Evolutionary conservation across 2,113 vertebrate genomes (phyloP).

Genomic region (Halcyon malimbica): DNA sequence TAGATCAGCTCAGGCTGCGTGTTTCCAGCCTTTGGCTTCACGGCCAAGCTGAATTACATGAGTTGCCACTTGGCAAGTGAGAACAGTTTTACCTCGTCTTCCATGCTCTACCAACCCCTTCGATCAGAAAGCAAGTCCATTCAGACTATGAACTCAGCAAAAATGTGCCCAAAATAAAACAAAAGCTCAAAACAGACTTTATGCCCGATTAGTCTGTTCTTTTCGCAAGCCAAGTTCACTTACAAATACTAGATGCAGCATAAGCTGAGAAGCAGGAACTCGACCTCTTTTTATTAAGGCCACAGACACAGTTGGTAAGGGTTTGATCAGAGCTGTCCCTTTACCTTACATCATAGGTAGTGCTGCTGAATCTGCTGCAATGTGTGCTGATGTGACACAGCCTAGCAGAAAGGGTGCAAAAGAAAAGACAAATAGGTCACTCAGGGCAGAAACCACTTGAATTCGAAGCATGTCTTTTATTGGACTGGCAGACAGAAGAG

Average conservation of each 20-base stretch:
- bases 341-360: not conserved
- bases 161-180: not conserved
- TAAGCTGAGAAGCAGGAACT: not conserved
- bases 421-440: not conserved
- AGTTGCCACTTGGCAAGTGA: not conserved
- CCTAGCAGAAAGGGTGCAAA: not conserved
- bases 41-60: not conserved
- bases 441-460: not conserved
- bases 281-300: not conserved
- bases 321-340: not conserved
- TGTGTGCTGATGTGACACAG: not conserved
- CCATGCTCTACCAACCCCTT: not conserved
- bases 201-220: not conserved
- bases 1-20: not conserved
- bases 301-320: not conserved
- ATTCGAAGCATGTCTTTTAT: not conserved
- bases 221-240: not conserved
- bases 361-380: not conserved
- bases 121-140: not conserved
- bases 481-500: not conserved
- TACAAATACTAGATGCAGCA: constrained; percentile 22
- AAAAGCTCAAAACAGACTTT: not conserved
- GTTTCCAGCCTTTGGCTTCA: not conserved
- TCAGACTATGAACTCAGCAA: not conserved
- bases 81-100: not conserved